Percentiles rank a stretch among this genome's conserved stretches.
These are phyloP conservation scores for Oreochromis spilurus DNA, from an alignment of 2,113 vertebrate species.

Conservation along the genomic window DNA sequence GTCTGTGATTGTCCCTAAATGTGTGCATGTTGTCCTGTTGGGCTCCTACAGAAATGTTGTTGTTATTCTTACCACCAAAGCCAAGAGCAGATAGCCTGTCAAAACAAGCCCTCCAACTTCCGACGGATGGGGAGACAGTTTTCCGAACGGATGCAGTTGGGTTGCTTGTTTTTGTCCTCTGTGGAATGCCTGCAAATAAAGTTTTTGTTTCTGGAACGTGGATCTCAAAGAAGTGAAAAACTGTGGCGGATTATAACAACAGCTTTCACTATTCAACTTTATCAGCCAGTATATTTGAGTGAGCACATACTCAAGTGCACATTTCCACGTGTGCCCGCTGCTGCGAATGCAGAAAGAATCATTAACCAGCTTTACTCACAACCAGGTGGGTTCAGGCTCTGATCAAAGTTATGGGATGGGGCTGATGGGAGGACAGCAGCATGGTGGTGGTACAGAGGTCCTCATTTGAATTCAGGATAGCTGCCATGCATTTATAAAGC, in stretches of 20 bases:
- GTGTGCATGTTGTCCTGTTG: conserved; percentile 29
- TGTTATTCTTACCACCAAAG: conserved; percentile 64
- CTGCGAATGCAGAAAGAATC: background rate
- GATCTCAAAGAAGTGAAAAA: background rate
- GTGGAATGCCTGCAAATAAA: conserved; percentile 46
- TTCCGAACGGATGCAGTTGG: conserved; percentile 45
- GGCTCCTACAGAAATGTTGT: conserved; percentile 47
- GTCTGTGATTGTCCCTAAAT: background rate
- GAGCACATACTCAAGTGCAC: background rate
- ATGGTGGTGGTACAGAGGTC: background rate
- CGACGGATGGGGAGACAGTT: conserved; percentile 21
- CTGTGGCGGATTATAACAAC: background rate
- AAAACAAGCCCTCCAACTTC: conserved; percentile 66
- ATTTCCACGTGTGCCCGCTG: background rate
- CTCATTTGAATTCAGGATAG: conserved; percentile 40
- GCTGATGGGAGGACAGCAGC: conserved; percentile 2
- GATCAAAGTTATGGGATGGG: conserved; percentile 43
- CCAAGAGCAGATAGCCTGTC: conserved; percentile 67
- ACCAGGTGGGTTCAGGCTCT: conserved; percentile 12
- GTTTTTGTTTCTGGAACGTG: conserved; percentile 5
- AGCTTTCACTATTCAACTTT: background rate
- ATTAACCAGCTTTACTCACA: background rate
- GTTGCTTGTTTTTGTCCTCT: conserved; percentile 18
- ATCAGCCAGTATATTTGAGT: background rate
- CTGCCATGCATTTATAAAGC: conserved; percentile 43